Evolutionary conservation across 2,888 invertebrate species (phyloP), one percentile per base, ranked within the genome.

Genomic region (Coelogynopora nodosa): DNA sequence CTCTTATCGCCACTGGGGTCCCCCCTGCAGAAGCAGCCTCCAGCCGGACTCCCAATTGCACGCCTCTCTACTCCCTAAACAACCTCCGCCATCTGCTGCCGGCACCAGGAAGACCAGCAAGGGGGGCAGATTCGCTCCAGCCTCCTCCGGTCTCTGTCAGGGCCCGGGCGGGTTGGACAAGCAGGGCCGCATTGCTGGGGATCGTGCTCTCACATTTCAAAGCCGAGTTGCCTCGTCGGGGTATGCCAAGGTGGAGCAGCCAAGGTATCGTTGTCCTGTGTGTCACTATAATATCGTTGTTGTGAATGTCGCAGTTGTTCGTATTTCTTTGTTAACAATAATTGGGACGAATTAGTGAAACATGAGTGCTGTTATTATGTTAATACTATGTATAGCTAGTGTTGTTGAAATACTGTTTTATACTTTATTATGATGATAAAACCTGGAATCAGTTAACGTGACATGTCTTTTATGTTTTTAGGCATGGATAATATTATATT

Each of bases 201-300:
- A 85, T 67, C 67, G 74, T 0, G 67, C 85, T 28, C 28, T 85
- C 28, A 85, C 85, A 0, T 85, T 85, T 23, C 67, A 85, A 23
- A 28, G 67, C 0, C 67, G 74, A 23, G 26, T 85, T 1, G 27
- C 74, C n/a, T 86, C 86, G 10, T 86, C 82, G 0, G 85, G 85
- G 26, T 85, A 85, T 85, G 67, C 85, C 28, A 85, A 85, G 26
- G 30, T 2, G 27, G 67, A 85, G 74, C 85, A 67, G 5, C 27
- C 74, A 5, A 74, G 23, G 74, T 74, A 74, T 74, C n/a, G n/a
- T n/a, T n/a, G n/a, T n/a, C n/a, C n/a, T n/a, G n/a, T n/a, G n/a
- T n/a, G n/a, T n/a, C n/a, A n/a, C n/a, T n/a, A n/a, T n/a, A n/a
- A n/a, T n/a, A n/a, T n/a, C n/a, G n/a, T n/a, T n/a, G n/a, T n/a